phyloP scores from a whole-genome alignment of 2,113 vertebrate species.

The Limanda limanda region DNA sequence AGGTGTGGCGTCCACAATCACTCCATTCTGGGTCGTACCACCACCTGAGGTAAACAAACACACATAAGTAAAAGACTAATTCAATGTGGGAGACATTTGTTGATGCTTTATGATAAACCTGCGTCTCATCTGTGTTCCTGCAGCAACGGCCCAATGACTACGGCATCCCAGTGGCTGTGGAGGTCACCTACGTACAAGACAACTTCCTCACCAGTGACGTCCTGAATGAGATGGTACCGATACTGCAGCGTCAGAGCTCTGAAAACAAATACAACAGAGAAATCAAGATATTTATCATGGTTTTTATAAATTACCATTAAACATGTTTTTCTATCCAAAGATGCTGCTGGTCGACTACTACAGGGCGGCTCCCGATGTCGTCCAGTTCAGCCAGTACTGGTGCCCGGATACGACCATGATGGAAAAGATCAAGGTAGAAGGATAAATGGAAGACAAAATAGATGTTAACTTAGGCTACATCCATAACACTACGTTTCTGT shows the following conservation, averaged over 20 bases:
- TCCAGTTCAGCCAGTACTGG: conserved; percentile 93
- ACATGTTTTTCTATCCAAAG: conserved; percentile 66
- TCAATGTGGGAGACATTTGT: not conserved
- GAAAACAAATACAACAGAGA: not conserved
- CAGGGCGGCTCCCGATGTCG: conserved; percentile 89
- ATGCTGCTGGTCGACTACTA: conserved; percentile 94
- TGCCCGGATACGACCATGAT: conserved; percentile 91
- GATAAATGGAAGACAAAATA: not conserved
- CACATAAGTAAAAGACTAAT: not conserved
- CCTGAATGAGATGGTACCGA: conserved; percentile 93
- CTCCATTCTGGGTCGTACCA: conserved; percentile 96
- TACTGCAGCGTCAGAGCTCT: not conserved
- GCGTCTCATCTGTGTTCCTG: not conserved
- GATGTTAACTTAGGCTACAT: too few relatives aligned
- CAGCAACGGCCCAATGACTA: conserved; percentile 96
- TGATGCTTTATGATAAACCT: too few relatives aligned
- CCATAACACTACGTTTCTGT: too few relatives aligned
- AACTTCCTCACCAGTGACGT: conserved; percentile 94
- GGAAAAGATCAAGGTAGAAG: conserved; percentile 93
- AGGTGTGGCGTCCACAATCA: conserved; percentile 91
- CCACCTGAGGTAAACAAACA: conserved; percentile 88
- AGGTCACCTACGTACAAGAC: conserved; percentile 94
- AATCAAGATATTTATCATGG: not conserved
- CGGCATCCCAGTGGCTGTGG: conserved; percentile 95
- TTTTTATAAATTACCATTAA: not conserved